phyloP scores from a whole-genome alignment of 2,888 invertebrate species.

The Perdita meconis region DNA sequence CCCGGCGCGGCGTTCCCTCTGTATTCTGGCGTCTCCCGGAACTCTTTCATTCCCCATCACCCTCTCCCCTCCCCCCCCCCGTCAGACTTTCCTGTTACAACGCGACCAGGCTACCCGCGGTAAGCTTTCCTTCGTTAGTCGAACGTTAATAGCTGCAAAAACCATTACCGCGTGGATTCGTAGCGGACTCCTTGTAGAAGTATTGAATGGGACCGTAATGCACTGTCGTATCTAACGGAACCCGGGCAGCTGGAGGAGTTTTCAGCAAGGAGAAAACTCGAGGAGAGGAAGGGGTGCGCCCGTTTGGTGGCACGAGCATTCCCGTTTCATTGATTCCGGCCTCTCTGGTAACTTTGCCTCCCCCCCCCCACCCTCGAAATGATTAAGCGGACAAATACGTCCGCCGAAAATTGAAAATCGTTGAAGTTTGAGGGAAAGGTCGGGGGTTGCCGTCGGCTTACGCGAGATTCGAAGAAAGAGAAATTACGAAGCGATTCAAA shows the following conservation, averaged over 20 bases:
- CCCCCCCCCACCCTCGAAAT: background rate
- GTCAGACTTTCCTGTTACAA: constrained; percentile 45
- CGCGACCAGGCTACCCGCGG: constrained; percentile 31
- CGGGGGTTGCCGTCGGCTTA: constrained; percentile 13
- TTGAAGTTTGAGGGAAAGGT: constrained; percentile 20
- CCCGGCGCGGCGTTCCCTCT: constrained; percentile 12
- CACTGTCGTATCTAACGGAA: constrained; percentile 55
- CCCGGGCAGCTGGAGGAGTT: constrained; percentile 2
- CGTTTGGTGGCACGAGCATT: constrained; percentile 36
- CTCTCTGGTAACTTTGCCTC: constrained; percentile 45
- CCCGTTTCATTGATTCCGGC: constrained; percentile 47
- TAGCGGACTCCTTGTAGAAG: constrained; percentile 34
- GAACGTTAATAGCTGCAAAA: constrained; percentile 70
- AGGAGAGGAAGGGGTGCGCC: constrained; percentile 4
- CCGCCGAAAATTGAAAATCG: constrained; percentile 66
- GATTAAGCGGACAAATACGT: constrained; percentile 61
- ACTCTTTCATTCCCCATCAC: constrained; percentile 17
- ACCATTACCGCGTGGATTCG: constrained; percentile 66
- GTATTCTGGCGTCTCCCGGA: constrained; percentile 11
- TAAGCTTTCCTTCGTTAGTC: constrained; percentile 62
- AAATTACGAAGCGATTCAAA: constrained; percentile 49
- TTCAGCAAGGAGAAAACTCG: constrained; percentile 7
- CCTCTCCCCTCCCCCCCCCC: too few relatives aligned
- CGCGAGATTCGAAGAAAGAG: constrained; percentile 30
- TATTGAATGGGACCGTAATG: constrained; percentile 65